Evolutionary conservation across 1,140 invertebrate genomes (phyloP).

Genomic region (Solenopsis fugax): DNA sequence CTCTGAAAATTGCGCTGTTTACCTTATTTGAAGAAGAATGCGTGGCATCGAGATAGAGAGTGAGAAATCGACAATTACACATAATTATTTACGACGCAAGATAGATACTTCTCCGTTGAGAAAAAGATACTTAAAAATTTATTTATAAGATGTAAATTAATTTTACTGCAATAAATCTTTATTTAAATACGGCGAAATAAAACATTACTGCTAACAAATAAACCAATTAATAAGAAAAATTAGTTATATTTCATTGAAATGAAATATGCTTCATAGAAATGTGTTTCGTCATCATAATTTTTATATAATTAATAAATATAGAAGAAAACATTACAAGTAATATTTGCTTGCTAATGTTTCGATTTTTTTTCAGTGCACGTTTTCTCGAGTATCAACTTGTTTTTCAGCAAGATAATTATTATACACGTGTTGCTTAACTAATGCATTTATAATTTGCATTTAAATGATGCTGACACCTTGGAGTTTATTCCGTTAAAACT

Average conservation of each 20-base stretch:
- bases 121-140: too few relatives aligned
- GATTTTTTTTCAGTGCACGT: neutral
- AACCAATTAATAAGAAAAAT: too few relatives aligned
- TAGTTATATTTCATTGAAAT: too few relatives aligned
- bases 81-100: constrained; percentile 4
- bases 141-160: too few relatives aligned
- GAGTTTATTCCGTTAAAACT: neutral
- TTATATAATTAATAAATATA: too few relatives aligned
- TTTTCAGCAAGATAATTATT: neutral
- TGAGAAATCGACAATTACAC: neutral
- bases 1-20: neutral
- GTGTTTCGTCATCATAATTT: too few relatives aligned
- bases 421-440: neutral
- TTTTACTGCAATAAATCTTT: too few relatives aligned
- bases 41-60: neutral
- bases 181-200: too few relatives aligned
- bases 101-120: neutral
- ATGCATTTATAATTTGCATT: constrained; percentile 9
- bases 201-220: too few relatives aligned
- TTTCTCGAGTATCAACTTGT: constrained; percentile 15
- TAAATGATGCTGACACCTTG: neutral
- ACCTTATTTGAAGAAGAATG: neutral
- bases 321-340: too few relatives aligned
- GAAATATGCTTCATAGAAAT: too few relatives aligned
- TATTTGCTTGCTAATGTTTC: too few relatives aligned